Base-by-base conservation (phyloP, 2,888 invertebrate genomes). In the Leucania comma region DNA sequence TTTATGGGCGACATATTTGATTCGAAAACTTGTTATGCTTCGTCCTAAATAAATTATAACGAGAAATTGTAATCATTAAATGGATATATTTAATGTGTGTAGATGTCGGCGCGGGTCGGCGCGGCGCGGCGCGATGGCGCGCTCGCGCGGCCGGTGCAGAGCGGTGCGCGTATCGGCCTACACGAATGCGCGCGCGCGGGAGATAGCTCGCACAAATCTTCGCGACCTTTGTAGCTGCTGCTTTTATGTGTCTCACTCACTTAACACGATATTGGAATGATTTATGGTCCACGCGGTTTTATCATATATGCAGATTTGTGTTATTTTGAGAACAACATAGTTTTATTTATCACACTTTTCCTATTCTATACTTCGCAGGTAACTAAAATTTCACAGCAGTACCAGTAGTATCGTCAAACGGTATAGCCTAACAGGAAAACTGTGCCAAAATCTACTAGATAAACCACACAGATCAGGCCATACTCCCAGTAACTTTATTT, bases 1-100 rank as follows among this genome's bases (percentile, higher is more conserved):
- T 96, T 95, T 96, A 96, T 95, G 95, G 95, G 95, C 95, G 95
- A 96, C 95, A 95, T 94, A 93, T 95, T 95, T 95, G 94, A 96
- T 95, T 95, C 95, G 94, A 95, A 95, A 95, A 95, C 96, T 95
- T 95, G 96, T 96, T 95, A 95, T 95, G 95, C 94, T 94, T 94
- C 95, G 92, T 93, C 93, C 94, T 94, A 94, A 95, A 95, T 95
- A 96, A 95, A 95, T 95, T 95, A 95, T 95, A 95, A 95, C 95
- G 95, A 95, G 95, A 94, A 95, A 95, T 95, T 94, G 94, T 95
- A 94, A 95, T 94, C 94, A 93, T 94, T 94, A 94, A 94, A 94
- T 94, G 93, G 93, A 95, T 95, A 95, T 95, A 94, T 95, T 94
- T 94, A 94, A 94, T 94, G 94, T 93, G 93, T 93, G 93, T 93